Conservation (phyloP, 1,140 invertebrate genomes). For the Eumaeus atala region DNA sequence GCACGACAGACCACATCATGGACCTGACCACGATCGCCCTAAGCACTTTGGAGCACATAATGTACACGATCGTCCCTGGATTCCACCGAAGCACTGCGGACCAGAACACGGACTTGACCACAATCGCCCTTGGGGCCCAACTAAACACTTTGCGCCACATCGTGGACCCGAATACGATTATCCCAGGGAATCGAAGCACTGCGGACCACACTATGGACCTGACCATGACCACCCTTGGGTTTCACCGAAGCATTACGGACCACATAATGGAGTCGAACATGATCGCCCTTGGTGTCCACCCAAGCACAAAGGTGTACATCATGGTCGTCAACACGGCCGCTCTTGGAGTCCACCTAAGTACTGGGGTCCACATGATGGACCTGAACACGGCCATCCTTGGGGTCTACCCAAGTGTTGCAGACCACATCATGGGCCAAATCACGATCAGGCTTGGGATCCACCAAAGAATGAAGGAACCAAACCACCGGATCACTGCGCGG, state of each 20-base stretch:
- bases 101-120: neutral
- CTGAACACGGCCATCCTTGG: too few relatives aligned
- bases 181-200: too few relatives aligned
- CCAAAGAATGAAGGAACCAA: too few relatives aligned
- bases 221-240: too few relatives aligned
- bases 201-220: neutral
- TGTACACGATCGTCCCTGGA: neutral
- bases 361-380: too few relatives aligned
- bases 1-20: neutral
- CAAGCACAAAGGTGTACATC: neutral
- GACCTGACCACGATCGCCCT: neutral
- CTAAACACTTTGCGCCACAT: neutral
- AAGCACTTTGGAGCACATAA: neutral
- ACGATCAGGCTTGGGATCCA: too few relatives aligned
- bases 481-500: too few relatives aligned
- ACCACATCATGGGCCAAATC: too few relatives aligned
- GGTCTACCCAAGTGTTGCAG: too few relatives aligned
- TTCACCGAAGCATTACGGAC: neutral
- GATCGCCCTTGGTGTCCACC: neutral
- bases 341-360: neutral
- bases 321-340: neutral
- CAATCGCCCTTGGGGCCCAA: neutral
- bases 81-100: neutral
- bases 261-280: neutral
- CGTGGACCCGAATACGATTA: neutral